Conservation (phyloP, 2,888 invertebrate genomes). For the Ramazzottius varieornatus region DNA sequence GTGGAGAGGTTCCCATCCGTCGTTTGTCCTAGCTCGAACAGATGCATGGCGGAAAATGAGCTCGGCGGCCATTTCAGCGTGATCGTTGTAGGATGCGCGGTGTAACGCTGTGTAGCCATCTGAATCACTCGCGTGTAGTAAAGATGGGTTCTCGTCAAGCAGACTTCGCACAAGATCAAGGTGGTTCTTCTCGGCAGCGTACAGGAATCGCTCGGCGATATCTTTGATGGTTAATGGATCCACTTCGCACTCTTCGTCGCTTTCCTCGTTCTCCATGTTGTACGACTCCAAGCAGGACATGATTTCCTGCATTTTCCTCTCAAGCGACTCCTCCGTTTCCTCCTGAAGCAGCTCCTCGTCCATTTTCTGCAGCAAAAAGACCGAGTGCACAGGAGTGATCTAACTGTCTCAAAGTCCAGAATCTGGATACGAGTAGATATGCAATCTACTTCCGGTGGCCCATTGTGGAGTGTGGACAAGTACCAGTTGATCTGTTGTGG, state of each 20-base stretch:
- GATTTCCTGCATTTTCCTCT: neutral
- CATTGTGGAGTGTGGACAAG: too few species aligned
- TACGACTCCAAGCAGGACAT: neutral
- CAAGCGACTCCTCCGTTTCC: neutral
- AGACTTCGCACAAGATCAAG: neutral
- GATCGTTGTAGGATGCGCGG: neutral
- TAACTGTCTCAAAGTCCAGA: too few species aligned
- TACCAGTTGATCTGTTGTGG: too few species aligned
- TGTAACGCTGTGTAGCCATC: neutral
- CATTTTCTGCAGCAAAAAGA: too few species aligned
- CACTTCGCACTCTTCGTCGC: neutral
- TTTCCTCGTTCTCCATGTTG: neutral
- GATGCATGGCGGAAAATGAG: neutral
- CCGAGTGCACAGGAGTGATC: too few species aligned
- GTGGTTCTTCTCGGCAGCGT: conserved; percentile 1
- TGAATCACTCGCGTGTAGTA: neutral
- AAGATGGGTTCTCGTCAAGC: neutral
- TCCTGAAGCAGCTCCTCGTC: too few species aligned
- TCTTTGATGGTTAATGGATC: neutral
- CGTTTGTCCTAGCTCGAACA: neutral
- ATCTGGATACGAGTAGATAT: too few species aligned
- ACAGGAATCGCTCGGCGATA: neutral
- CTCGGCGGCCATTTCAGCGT: neutral
- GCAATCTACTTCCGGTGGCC: too few species aligned
- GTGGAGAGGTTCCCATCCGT: neutral